Evolutionary conservation across 2,888 invertebrate genomes (phyloP).

Genomic region (Netelia inedita): DNA sequence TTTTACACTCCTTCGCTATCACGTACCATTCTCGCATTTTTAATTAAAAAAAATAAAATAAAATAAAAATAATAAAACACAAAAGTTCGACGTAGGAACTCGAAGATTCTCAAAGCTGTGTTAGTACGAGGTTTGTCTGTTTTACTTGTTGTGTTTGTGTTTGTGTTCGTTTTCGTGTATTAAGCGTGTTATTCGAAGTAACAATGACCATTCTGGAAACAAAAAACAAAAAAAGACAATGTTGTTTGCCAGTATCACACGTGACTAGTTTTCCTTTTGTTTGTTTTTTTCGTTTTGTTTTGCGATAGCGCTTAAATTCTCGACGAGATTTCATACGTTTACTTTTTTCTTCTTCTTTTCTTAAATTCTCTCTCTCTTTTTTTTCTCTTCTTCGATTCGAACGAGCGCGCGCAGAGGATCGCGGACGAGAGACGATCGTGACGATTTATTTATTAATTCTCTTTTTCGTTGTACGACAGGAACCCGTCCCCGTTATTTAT

Average conservation of each 20-base stretch:
- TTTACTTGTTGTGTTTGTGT: neutral
- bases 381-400: neutral
- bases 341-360: neutral
- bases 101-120: slow-evolving; percentile 39
- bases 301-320: slow-evolving; percentile 27
- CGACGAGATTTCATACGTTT: neutral
- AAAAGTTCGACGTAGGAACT: slow-evolving; percentile 51
- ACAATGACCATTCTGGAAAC: slow-evolving; percentile 68
- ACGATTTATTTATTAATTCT: slow-evolving; percentile 7
- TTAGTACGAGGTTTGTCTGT: slow-evolving; percentile 18
- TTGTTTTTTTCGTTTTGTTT: neutral
- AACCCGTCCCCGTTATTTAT: slow-evolving; percentile 32
- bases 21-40: neutral
- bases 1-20: neutral
- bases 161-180: slow-evolving; percentile 13
- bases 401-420: slow-evolving; percentile 35
- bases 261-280: slow-evolving; percentile 67
- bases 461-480: slow-evolving; percentile 65
- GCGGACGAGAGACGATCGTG: slow-evolving; percentile 61
- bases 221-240: slow-evolving; percentile 36
- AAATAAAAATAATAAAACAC: too few species aligned
- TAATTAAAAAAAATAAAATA: neutral
- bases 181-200: slow-evolving; percentile 53
- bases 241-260: slow-evolving; percentile 72
- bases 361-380: neutral